Conservation (phyloP, 2,888 invertebrate species). For the Tanypteryx hageni region DNA sequence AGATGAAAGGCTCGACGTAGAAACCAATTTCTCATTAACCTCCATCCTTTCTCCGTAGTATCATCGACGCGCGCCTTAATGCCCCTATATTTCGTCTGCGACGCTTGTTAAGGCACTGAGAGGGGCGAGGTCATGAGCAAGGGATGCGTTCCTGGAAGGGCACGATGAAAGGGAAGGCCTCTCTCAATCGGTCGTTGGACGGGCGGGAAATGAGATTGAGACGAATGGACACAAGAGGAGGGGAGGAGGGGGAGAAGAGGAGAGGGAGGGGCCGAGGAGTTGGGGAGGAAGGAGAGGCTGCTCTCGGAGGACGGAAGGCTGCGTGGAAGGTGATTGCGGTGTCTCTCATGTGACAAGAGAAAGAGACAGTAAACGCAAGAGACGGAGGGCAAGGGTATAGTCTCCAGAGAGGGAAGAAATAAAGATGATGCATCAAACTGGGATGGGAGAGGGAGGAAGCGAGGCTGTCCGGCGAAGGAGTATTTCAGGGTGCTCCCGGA, state of each 20-base stretch:
- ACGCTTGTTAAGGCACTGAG: constrained; percentile 22
- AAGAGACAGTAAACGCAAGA: too few relatives aligned
- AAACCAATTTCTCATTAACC: too few relatives aligned
- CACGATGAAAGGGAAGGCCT: not conserved
- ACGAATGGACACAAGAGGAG: too few relatives aligned
- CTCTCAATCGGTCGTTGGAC: not conserved
- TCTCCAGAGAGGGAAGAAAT: not conserved
- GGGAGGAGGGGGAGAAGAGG: not conserved
- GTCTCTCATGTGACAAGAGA: not conserved
- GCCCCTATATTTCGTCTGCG: not conserved
- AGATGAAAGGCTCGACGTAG: too few relatives aligned
- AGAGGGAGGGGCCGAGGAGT: not conserved
- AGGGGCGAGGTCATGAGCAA: not conserved
- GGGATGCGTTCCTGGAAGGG: not conserved
- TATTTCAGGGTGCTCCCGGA: too few relatives aligned
- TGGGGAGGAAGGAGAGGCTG: not conserved
- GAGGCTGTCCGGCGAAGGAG: too few relatives aligned
- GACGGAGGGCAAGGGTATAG: not conserved
- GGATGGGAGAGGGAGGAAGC: not conserved
- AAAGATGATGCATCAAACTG: not conserved
- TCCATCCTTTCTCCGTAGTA: too few relatives aligned
- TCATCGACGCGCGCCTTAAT: not conserved
- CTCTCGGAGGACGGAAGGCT: not conserved
- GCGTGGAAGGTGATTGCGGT: not conserved
- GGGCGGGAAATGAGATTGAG: too few relatives aligned